These are phyloP conservation scores for Ctenicera cuprea DNA, from an alignment of 2,888 invertebrate genomes.

Conservation along the genomic window DNA sequence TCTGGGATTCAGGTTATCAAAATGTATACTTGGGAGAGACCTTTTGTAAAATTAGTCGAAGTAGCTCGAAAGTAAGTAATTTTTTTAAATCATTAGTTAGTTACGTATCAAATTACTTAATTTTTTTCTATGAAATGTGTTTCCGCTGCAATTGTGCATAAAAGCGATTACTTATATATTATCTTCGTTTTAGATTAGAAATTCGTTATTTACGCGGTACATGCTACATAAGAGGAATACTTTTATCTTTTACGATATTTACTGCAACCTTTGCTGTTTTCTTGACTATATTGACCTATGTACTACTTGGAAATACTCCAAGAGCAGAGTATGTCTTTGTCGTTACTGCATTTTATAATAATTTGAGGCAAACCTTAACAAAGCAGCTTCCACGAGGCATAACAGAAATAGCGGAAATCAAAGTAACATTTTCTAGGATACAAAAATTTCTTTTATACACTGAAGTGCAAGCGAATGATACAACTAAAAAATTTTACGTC, in stretches of 20 bases:
- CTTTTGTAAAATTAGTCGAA: constrained; percentile 84
- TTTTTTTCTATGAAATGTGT: no score
- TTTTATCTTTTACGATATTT: constrained; percentile 88
- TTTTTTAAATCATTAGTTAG: background rate
- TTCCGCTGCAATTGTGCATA: no score
- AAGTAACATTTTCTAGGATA: constrained; percentile 83
- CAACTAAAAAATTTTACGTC: background rate
- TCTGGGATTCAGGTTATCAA: constrained; percentile 92
- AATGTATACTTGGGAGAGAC: constrained; percentile 94
- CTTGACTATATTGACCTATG: constrained; percentile 84
- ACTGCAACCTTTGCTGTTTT: constrained; percentile 89
- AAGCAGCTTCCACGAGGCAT: constrained; percentile 91
- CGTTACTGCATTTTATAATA: constrained; percentile 90
- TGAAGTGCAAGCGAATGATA: constrained; percentile 60
- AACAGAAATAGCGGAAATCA: constrained; percentile 84
- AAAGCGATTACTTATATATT: no score
- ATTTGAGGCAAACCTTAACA: constrained; percentile 88
- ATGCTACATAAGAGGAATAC: constrained; percentile 83
- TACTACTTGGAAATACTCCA: constrained; percentile 80
- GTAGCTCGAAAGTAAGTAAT: constrained; percentile 82
- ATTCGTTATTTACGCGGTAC: constrained; percentile 81
- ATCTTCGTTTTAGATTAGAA: constrained; percentile 75
- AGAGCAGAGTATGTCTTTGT: constrained; percentile 90
- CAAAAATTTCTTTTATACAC: constrained; percentile 74
- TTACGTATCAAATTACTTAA: no score